Conservation (phyloP, 2,113 vertebrate species). For the Neodon shergylaensis region DNA sequence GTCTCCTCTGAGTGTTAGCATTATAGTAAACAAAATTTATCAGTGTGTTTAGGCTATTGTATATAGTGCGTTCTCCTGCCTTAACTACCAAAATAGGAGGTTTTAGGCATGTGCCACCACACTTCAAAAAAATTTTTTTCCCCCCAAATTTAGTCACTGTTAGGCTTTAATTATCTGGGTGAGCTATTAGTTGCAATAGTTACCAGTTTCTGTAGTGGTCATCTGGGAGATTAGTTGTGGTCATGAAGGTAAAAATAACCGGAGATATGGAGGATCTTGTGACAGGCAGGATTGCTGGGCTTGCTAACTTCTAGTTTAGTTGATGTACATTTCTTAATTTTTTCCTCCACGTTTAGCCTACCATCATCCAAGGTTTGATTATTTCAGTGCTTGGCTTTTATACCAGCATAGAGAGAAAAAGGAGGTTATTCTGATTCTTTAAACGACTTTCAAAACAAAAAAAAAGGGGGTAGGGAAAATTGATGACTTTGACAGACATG, state of each 20-base stretch:
- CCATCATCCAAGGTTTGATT: slow-evolving; percentile 19
- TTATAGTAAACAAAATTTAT: background rate
- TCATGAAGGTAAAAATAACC: slow-evolving; percentile 53
- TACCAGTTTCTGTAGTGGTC: background rate
- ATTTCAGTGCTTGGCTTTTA: slow-evolving; percentile 42
- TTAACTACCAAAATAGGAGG: background rate
- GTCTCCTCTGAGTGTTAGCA: background rate
- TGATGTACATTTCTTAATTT: slow-evolving; percentile 29
- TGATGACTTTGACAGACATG: background rate
- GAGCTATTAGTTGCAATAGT: slow-evolving; percentile 48
- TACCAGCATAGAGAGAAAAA: background rate
- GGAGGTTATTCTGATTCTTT: slow-evolving; percentile 10
- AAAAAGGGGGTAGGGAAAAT: background rate
- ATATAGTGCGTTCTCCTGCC: background rate
- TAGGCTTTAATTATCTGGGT: slow-evolving; percentile 39
- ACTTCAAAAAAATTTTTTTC: background rate
- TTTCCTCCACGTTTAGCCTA: background rate
- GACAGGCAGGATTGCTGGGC: background rate
- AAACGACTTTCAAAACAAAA: background rate
- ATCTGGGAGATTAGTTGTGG: slow-evolving; percentile 43
- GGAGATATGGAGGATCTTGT: background rate
- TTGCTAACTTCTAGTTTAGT: background rate
- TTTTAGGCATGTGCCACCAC: background rate
- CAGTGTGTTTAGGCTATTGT: background rate
- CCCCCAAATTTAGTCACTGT: background rate